Evolutionary conservation across 2,888 invertebrate species (phyloP).

Genomic region (Seira musarum): DNA sequence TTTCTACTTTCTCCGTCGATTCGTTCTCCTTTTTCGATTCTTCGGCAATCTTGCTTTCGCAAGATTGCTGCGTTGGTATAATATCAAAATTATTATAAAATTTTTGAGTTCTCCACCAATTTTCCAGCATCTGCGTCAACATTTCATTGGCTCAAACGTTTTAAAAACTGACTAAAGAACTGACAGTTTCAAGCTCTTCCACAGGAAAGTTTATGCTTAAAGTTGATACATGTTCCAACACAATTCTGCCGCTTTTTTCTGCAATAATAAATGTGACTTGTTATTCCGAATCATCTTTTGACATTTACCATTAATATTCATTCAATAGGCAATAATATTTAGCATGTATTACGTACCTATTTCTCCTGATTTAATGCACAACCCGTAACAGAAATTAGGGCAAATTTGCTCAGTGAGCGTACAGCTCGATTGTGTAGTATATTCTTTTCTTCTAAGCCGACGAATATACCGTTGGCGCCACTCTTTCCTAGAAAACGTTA

Average conservation of each 20-base stretch:
- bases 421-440: too few relatives aligned
- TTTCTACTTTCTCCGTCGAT: background rate
- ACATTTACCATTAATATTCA: background rate
- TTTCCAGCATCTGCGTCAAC: slow-evolving; percentile 37
- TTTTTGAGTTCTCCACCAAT: slow-evolving; percentile 37
- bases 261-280: background rate
- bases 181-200: background rate
- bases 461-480: too few relatives aligned
- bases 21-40: background rate
- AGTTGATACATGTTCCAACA: too few relatives aligned
- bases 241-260: background rate
- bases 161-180: background rate
- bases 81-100: slow-evolving; percentile 20
- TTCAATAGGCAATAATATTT: too few relatives aligned
- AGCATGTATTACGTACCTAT: too few relatives aligned
- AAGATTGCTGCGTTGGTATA: slow-evolving; percentile 26
- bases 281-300: background rate
- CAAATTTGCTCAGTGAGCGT: too few relatives aligned
- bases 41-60: slow-evolving; percentile 17
- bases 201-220: too few relatives aligned
- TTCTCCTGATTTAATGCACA: too few relatives aligned
- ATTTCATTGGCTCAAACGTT: slow-evolving; percentile 41
- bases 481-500: too few relatives aligned
- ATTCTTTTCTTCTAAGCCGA: too few relatives aligned
- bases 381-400: too few relatives aligned